Evolutionary conservation across 2,797 vertebrate genomes (phyloP), one percentile per base, ranked within the genome.

Genomic region (Mycteria americana): DNA sequence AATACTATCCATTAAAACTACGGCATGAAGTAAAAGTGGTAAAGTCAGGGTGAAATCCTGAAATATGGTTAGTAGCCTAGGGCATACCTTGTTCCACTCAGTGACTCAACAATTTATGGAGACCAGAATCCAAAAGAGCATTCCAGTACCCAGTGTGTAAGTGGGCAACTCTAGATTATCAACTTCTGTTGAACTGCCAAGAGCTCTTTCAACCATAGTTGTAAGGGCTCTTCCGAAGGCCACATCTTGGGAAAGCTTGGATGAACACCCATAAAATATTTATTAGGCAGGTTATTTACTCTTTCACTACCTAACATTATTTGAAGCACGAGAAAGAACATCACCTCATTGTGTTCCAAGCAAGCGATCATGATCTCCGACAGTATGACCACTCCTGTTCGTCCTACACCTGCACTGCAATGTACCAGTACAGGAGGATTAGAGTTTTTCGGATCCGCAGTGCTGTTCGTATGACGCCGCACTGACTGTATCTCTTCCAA

Each of bases 401-500:
- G 98, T 13, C 99, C 99, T 72, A 99, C 99, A 2, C 99, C 99
- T 0, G 99, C 99, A 2, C 99, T 99, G 98, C 99, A 99, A 95
- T 99, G 99, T 48, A 99, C 99, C 97, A 99, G 97, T 21, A 99
- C 97, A 0, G 99, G 99, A 4, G 98, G 98, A 89, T 98, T 98
- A 35, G 98, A 97, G 98, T 97, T 99, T 78, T 98, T 98, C 6
- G 99, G 98, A 72, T 99, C 99, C 3, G 97, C 98, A 39, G 99
- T 99, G 97, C 99, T 99, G 97, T 99, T 99, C 0, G 99, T 99
- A 76, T 99, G 99, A 91, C 99, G 99, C 70, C 99, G 98, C 73
- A 99, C 99, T 1, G 99, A 99, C 98, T 99, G 99, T 91, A 99
- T 99, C 98, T 99, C 99, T 96, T 99, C 99, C 80, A 99, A 97